phyloP scores from a whole-genome alignment of 2,113 vertebrate species.

The Sinocyclocheilus anshuiensis region DNA sequence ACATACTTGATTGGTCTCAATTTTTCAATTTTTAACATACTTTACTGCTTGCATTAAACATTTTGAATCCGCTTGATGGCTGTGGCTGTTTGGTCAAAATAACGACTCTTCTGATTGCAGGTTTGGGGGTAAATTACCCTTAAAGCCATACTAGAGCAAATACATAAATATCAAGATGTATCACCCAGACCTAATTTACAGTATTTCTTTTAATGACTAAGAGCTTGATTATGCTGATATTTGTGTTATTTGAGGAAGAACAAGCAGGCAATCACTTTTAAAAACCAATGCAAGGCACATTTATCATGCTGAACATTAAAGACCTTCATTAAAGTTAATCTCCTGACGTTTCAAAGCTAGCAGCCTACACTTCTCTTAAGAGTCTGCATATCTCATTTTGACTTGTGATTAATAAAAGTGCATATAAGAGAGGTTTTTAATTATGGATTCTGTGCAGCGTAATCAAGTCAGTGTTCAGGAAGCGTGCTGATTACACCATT shows the following conservation, averaged over 20 bases:
- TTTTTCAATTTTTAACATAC: neutral
- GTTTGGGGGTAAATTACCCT: neutral
- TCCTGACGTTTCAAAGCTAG: neutral
- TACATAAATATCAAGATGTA: neutral
- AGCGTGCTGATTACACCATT: neutral
- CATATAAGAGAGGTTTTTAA: neutral
- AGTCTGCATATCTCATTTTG: constrained; percentile 11
- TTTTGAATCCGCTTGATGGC: neutral
- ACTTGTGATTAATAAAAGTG: neutral
- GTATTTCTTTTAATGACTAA: neutral
- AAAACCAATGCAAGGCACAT: neutral
- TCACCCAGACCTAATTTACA: neutral
- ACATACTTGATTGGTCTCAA: neutral
- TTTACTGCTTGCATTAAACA: neutral
- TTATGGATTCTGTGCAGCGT: neutral
- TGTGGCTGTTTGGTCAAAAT: neutral
- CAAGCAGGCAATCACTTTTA: neutral
- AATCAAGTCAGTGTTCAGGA: neutral
- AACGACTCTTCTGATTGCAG: neutral
- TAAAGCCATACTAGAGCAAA: neutral
- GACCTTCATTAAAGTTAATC: neutral
- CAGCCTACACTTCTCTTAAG: neutral
- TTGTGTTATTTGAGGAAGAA: neutral
- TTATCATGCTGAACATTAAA: neutral
- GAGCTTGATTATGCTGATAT: neutral